These are phyloP conservation scores for Oligia strigilis DNA, from an alignment of 2,888 invertebrate species.

Conservation along the genomic window DNA sequence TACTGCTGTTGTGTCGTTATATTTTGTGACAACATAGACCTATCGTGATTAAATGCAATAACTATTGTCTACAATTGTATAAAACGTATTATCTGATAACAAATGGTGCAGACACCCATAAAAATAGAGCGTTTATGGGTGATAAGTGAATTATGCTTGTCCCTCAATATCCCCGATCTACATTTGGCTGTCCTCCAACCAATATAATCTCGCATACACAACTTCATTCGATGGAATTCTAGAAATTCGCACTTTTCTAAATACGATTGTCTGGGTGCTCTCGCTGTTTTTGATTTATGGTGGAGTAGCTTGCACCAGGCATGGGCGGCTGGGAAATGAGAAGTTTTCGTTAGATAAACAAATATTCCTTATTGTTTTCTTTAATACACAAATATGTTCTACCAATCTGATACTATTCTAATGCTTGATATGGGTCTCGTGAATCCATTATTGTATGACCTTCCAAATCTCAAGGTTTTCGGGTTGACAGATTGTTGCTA, in stretches of 20 bases:
- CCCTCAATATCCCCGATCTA: slow-evolving; percentile 70
- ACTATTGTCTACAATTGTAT: slow-evolving; percentile 22
- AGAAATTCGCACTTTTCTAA: slow-evolving; percentile 70
- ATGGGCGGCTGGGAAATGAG: slow-evolving; percentile 1
- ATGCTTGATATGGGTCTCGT: slow-evolving; percentile 49
- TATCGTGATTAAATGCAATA: slow-evolving; percentile 5
- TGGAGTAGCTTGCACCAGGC: slow-evolving; percentile 7
- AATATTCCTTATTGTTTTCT: slow-evolving; percentile 23
- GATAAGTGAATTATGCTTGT: slow-evolving; percentile 69
- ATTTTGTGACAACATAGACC: not conserved
- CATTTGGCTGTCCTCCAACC: slow-evolving; percentile 77
- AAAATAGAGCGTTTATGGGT: slow-evolving; percentile 60
- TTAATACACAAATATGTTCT: slow-evolving; percentile 36
- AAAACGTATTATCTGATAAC: slow-evolving; percentile 30
- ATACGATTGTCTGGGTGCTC: slow-evolving; percentile 59
- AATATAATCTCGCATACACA: slow-evolving; percentile 65
- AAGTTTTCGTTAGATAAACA: slow-evolving; percentile 17
- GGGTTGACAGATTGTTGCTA: slow-evolving; percentile 43
- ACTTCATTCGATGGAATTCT: slow-evolving; percentile 64
- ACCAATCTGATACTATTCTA: slow-evolving; percentile 45
- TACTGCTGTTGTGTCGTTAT: not conserved
- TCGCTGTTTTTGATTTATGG: slow-evolving; percentile 55
- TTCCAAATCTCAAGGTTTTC: slow-evolving; percentile 28
- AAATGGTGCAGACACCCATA: slow-evolving; percentile 50
- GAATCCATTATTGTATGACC: slow-evolving; percentile 54